Percentiles rank a stretch among this genome's conserved stretches.
These are phyloP conservation scores for Eudyptes chrysolophus DNA, from an alignment of 2,113 vertebrate species.

Conservation along the genomic window DNA sequence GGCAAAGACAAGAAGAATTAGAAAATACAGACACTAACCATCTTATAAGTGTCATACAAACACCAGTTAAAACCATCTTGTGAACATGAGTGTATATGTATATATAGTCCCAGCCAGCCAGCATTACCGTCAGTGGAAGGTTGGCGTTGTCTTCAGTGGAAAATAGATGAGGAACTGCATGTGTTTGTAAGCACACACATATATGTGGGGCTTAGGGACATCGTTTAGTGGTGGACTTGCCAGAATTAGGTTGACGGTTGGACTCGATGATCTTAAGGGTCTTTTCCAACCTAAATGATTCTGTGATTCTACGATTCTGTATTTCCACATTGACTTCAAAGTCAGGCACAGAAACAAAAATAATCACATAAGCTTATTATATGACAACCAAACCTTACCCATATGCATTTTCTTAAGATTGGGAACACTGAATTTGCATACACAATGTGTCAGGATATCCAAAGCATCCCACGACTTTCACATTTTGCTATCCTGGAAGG, in stretches of 20 bases:
- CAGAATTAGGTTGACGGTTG: too few species aligned
- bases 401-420: background rate
- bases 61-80: background rate
- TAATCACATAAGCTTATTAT: background rate
- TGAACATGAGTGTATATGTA: background rate
- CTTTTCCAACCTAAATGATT: too few species aligned
- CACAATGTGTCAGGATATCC: background rate
- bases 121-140: background rate
- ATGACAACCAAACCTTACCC: background rate
- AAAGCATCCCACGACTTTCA: background rate
- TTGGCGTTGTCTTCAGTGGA: background rate
- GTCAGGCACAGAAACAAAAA: background rate
- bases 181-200: background rate
- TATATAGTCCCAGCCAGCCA: background rate
- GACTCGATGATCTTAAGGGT: too few species aligned
- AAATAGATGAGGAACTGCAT: background rate
- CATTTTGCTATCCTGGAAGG: background rate
- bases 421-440: background rate
- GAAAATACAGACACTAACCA: background rate
- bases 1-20: background rate
- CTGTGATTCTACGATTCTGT: background rate
- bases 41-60: background rate
- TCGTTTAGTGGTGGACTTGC: too few species aligned
- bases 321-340: background rate
- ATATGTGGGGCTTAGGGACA: background rate